Conservation (phyloP, 2,888 invertebrate species). For the Hirudinaria manillensis region DNA sequence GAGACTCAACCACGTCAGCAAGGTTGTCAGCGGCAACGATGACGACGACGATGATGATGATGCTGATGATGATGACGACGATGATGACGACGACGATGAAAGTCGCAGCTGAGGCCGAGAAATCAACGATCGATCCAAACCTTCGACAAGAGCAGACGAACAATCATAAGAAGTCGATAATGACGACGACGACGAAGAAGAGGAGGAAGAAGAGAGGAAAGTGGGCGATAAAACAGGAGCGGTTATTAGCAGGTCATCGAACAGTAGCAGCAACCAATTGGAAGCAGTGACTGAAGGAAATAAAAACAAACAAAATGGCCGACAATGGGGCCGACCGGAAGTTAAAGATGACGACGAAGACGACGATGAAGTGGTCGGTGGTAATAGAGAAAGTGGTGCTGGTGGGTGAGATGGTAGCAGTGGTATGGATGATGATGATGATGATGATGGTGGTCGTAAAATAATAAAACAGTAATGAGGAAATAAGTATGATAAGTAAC, state of each 20-base stretch:
- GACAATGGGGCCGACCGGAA: background rate
- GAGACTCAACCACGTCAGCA: background rate
- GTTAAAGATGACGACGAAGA: background rate
- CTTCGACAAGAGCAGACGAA: background rate
- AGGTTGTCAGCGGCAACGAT: background rate
- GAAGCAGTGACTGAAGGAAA: no score
- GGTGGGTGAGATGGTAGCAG: background rate
- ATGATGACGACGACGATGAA: slow-evolving; percentile 27
- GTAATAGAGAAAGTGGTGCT: background rate
- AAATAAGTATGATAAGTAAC: background rate
- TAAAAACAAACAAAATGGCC: background rate
- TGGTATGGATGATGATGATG: slow-evolving; percentile 6
- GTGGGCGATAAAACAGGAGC: background rate
- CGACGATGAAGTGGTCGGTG: background rate
- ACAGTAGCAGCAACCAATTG: no score
- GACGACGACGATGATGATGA: background rate
- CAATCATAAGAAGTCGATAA: background rate
- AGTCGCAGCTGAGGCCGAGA: slow-evolving; percentile 6
- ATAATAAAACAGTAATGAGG: background rate
- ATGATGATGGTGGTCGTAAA: background rate
- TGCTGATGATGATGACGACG: slow-evolving; percentile 28
- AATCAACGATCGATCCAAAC: background rate
- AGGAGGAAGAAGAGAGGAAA: background rate
- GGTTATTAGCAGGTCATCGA: background rate
- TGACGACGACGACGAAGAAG: background rate